These are phyloP conservation scores for Amorpha juglandis DNA, from an alignment of 2,888 invertebrate species.

Conservation along the genomic window DNA sequence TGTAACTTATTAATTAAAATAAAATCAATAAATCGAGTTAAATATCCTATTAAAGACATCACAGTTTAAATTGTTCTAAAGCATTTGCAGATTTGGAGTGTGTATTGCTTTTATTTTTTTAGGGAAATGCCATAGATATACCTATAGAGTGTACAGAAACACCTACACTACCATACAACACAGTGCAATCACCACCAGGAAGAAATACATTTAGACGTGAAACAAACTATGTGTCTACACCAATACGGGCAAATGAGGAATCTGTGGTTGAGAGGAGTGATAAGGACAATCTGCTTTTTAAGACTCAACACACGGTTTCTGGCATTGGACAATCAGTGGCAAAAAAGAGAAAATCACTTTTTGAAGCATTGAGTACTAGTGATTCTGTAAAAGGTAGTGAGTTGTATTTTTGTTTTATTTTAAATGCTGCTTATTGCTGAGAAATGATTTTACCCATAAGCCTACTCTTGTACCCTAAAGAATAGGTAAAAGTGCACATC, in stretches of 20 bases:
- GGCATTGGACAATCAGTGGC: slow-evolving; percentile 48
- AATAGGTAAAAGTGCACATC: too few species aligned
- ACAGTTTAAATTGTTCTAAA: too few species aligned
- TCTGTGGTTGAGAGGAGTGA: slow-evolving; percentile 42
- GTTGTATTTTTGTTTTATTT: neutral
- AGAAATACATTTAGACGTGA: slow-evolving; percentile 47
- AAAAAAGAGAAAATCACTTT: slow-evolving; percentile 63
- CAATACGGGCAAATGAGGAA: slow-evolving; percentile 48
- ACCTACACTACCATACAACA: slow-evolving; percentile 35
- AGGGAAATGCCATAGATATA: slow-evolving; percentile 46
- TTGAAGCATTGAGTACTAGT: slow-evolving; percentile 41
- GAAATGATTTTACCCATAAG: too few species aligned
- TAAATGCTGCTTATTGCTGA: neutral
- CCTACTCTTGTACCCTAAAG: too few species aligned
- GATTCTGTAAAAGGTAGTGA: slow-evolving; percentile 14
- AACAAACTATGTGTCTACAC: slow-evolving; percentile 48
- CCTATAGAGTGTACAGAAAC: slow-evolving; percentile 45
- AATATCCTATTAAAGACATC: too few species aligned
- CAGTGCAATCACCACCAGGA: slow-evolving; percentile 46
- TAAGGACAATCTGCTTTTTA: slow-evolving; percentile 42
- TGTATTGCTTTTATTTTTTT: slow-evolving; percentile 33
- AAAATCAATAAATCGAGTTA: too few species aligned
- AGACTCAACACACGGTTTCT: slow-evolving; percentile 49
- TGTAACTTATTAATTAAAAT: too few species aligned
- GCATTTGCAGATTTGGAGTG: neutral